Evolutionary conservation across 2,888 invertebrate species (phyloP), one percentile per base, ranked within the genome.

Genomic region (Idaea biselata): DNA sequence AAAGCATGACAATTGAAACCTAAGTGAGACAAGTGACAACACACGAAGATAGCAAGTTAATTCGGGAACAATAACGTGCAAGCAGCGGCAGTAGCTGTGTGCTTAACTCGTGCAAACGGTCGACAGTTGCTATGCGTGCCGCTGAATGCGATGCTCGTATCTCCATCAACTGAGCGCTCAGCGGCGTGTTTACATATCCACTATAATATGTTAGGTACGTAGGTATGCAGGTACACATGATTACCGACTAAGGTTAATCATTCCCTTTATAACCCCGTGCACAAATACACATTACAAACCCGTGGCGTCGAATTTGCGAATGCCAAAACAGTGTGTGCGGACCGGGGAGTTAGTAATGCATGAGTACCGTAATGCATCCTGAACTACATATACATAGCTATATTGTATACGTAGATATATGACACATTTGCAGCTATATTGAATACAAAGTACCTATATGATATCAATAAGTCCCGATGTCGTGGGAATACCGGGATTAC

Each of bases 181-280:
- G 58, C 58, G 58, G 65, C 62, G 66, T 85, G 82, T 87, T 86
- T 83, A 83, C 84, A 79, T 70, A 72, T 68, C 67, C 67, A 69
- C 67, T 63, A 79, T 76, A 79, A 77, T 79, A 80, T 85, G 83
- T 84, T 84, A 14, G 8, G 14, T 44, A 44, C 44, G 44, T 44
- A 44, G 44, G 11, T 77, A 81, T 76, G 70, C 78, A 81, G 76
- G 70, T 78, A 76, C 68, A 64, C 81, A 80, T 86, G 84, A 89
- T 90, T 86, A 88, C 84, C 74, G 73, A 76, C 84, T 81, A 78
- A 79, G 79, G 79, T 90, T 86, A 86, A 84, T 82, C 83, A 91
- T 90, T 89, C 90, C 77, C 88, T 90, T 88, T 89, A 84, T 81
- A 77, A 68, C 65, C 66, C 69, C 66, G 62, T 63, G 60, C 67